Evolutionary conservation across 2,797 vertebrate species (phyloP).

Genomic region (Enteromius anoplus): DNA sequence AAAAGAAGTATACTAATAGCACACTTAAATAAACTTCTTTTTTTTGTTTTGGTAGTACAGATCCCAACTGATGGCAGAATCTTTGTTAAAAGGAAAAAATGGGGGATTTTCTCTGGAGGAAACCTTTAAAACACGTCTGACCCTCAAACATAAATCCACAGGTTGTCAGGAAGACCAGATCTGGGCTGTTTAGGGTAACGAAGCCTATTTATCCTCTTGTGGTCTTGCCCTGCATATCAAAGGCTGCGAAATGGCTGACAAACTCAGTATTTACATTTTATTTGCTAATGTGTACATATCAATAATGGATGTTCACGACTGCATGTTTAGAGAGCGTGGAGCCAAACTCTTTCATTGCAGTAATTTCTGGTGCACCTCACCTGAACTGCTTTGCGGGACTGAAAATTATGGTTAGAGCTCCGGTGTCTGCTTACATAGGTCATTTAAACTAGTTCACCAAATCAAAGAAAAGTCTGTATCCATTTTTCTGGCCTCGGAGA

Average conservation of each 20-base stretch:
- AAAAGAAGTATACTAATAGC: no score
- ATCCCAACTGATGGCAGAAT: not conserved
- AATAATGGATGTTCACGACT: slow-evolving; percentile 9
- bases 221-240: slow-evolving; percentile 37
- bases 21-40: no score
- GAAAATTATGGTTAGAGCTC: slow-evolving; percentile 16
- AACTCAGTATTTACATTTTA: slow-evolving; percentile 50
- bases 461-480: slow-evolving; percentile 39
- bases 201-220: slow-evolving; percentile 36
- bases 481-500: not conserved
- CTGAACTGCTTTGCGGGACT: slow-evolving; percentile 14
- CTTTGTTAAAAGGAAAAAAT: not conserved
- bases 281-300: slow-evolving; percentile 37
- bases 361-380: slow-evolving; percentile 23
- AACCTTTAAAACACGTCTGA: slow-evolving; percentile 24
- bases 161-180: slow-evolving; percentile 25
- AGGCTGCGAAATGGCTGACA: slow-evolving; percentile 19
- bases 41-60: not conserved
- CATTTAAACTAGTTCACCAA: slow-evolving; percentile 22
- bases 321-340: slow-evolving; percentile 39
- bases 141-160: slow-evolving; percentile 15
- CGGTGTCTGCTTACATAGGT: slow-evolving; percentile 30
- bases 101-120: slow-evolving; percentile 9
- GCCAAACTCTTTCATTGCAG: slow-evolving; percentile 38
- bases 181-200: slow-evolving; percentile 26